Evolutionary conservation across 2,113 vertebrate genomes (phyloP).

Genomic region (Onychorhynchus coronatus): DNA sequence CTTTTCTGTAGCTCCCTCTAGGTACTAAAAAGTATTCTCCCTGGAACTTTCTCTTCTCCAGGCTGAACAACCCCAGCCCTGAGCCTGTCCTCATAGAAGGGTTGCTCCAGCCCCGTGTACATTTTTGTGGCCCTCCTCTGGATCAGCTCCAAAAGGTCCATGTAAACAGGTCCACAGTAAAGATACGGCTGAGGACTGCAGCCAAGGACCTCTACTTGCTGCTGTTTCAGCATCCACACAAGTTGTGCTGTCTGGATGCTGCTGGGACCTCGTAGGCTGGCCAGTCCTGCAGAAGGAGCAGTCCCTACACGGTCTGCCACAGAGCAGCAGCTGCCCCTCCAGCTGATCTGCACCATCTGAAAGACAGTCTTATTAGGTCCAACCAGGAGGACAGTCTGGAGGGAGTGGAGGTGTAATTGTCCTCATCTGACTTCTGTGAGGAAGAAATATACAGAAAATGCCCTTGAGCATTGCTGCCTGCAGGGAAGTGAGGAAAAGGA

Average conservation of each 20-base stretch:
- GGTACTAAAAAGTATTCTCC: not conserved
- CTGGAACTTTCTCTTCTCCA: not conserved
- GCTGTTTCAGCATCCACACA: not conserved
- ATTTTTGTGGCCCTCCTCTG: not conserved
- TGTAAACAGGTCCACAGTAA: not conserved
- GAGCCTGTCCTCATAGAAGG: not conserved
- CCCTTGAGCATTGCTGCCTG: accelerated
- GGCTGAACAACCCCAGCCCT: not conserved
- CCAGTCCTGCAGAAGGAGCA: not conserved
- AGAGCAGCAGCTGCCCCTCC: not conserved
- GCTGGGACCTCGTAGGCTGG: not conserved
- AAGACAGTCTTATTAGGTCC: not conserved
- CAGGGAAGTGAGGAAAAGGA: no score
- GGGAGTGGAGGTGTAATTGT: not conserved
- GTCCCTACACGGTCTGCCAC: accelerated
- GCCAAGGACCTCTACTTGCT: not conserved
- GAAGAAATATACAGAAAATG: not conserved
- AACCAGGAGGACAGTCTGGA: not conserved
- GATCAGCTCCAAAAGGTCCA: not conserved
- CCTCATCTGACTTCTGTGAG: not conserved
- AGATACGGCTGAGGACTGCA: not conserved
- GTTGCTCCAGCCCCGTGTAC: not conserved
- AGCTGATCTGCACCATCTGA: not conserved
- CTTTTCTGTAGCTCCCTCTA: not conserved
- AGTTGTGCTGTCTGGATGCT: not conserved